phyloP scores from a whole-genome alignment of 2,113 vertebrate genomes.

The Panthera leo region DNA sequence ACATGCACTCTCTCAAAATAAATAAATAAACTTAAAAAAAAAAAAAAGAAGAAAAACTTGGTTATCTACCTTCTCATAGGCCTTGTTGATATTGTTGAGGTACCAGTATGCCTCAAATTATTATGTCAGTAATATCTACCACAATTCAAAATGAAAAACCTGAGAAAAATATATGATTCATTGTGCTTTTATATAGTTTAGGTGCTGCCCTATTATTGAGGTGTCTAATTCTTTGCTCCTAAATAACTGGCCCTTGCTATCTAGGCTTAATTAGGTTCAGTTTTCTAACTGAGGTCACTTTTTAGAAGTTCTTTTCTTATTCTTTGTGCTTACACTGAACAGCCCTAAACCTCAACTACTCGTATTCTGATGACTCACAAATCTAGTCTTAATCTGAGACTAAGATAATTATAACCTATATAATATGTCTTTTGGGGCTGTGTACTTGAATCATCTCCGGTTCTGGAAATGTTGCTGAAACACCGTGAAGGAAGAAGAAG shows the following conservation, averaged over 20 bases:
- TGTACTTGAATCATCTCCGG: slow-evolving; percentile 80
- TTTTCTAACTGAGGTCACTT: neutral
- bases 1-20: too few relatives aligned
- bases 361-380: slow-evolving; percentile 11
- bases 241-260: neutral
- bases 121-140: slow-evolving; percentile 3
- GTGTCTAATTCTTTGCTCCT: neutral
- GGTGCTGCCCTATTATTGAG: neutral
- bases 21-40: too few relatives aligned
- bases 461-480: slow-evolving; percentile 17
- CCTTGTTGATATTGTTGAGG: neutral
- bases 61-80: neutral
- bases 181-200: neutral
- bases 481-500: slow-evolving; percentile 88
- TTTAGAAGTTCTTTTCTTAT: slow-evolving; percentile 27
- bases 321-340: neutral
- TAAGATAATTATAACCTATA: neutral
- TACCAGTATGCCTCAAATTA: slow-evolving; percentile 5
- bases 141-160: neutral
- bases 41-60: neutral
- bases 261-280: neutral
- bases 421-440: neutral
- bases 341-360: slow-evolving; percentile 19
- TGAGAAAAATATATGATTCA: neutral
- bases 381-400: neutral